Percentiles rank a stretch among this genome's conserved stretches.
phyloP scores from a whole-genome alignment of 2,888 invertebrate species.

The Epirrhoe tristata region DNA sequence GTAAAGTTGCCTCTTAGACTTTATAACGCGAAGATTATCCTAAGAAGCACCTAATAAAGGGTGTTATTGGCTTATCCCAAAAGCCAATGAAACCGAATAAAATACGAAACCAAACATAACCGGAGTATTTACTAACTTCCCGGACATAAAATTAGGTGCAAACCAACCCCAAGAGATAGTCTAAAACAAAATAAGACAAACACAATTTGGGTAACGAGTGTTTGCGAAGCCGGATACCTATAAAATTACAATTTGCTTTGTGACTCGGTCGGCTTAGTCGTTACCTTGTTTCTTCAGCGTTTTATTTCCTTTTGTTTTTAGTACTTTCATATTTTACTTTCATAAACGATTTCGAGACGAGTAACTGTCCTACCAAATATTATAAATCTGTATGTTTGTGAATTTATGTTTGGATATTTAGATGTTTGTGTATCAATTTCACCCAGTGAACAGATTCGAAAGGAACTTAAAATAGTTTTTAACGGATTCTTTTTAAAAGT shows the following conservation, averaged over 20 bases:
- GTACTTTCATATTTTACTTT: slow-evolving; percentile 30
- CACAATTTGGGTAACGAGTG: slow-evolving; percentile 70
- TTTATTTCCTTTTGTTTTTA: slow-evolving; percentile 39
- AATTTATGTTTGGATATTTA: too few species aligned
- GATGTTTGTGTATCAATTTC: too few species aligned
- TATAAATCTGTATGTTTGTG: too few species aligned
- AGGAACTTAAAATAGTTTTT: too few species aligned
- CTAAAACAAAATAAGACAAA: slow-evolving; percentile 63
- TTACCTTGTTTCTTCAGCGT: slow-evolving; percentile 44
- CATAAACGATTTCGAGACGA: background rate
- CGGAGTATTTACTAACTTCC: slow-evolving; percentile 43
- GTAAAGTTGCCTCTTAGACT: too few species aligned
- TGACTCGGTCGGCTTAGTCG: slow-evolving; percentile 52
- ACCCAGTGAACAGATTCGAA: too few species aligned
- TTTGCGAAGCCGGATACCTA: slow-evolving; percentile 60
- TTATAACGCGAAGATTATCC: background rate
- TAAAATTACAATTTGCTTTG: slow-evolving; percentile 64
- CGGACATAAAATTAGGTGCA: slow-evolving; percentile 45
- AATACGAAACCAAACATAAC: slow-evolving; percentile 36
- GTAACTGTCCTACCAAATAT: background rate
- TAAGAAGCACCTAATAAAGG: background rate
- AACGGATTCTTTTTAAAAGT: too few species aligned
- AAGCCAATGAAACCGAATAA: slow-evolving; percentile 20
- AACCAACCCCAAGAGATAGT: slow-evolving; percentile 49
- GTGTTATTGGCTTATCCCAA: background rate